A percentile compares a stretch with the other conserved stretches of the same genome.
phyloP scores from a whole-genome alignment of 2,888 invertebrate genomes.

The Bombylius major region DNA sequence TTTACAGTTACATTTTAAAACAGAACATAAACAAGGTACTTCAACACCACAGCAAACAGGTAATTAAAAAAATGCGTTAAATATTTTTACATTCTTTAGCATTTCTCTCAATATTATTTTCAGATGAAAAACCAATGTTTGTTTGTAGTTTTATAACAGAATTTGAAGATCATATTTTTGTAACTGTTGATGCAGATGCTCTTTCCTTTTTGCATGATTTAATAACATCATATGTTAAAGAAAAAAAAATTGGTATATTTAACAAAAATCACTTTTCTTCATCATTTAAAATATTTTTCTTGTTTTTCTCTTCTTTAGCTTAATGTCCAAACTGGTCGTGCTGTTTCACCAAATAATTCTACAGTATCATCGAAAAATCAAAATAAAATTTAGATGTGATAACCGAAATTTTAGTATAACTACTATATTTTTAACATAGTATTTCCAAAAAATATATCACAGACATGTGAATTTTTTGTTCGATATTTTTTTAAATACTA shows the following conservation, averaged over 20 bases:
- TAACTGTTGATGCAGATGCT: slow-evolving; percentile 94
- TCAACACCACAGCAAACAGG: slow-evolving; percentile 54
- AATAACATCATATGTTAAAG: slow-evolving; percentile 89
- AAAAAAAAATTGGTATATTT: slow-evolving; percentile 66
- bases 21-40: slow-evolving; percentile 75
- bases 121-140: slow-evolving; percentile 74
- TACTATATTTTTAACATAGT: too few species aligned
- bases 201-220: slow-evolving; percentile 97
- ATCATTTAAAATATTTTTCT: too few species aligned
- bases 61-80: slow-evolving; percentile 23
- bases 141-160: slow-evolving; percentile 97
- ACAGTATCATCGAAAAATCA: slow-evolving; percentile 18
- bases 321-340: slow-evolving; percentile 30
- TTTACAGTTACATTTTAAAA: slow-evolving; percentile 82
- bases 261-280: background rate
- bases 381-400: slow-evolving; percentile 19
- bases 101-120: slow-evolving; percentile 9
- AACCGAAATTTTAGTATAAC: too few species aligned
- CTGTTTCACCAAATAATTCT: slow-evolving; percentile 32
- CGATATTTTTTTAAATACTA: too few species aligned
- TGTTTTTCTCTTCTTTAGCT: slow-evolving; percentile 20
- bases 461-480: too few species aligned
- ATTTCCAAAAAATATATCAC: too few species aligned
- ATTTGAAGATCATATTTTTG: slow-evolving; percentile 97
- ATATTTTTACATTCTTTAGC: too few species aligned